Evolutionary conservation across 2,888 invertebrate species (phyloP), one percentile per base, ranked within the genome.

Genomic region (Helobdella robusta): DNA sequence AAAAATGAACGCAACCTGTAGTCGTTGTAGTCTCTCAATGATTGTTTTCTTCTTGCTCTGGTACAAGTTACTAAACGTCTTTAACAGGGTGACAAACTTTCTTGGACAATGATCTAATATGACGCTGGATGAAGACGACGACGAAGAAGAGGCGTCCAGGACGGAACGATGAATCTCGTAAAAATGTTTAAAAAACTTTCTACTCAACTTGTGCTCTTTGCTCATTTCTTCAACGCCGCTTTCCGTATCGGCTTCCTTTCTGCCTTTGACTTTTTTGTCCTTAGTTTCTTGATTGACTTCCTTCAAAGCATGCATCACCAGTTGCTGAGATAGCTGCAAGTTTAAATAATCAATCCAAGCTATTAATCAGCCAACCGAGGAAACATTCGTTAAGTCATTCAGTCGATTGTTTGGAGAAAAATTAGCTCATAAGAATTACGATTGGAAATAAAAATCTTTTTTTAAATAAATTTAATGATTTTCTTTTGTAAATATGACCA

Each of bases 41-140:
- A 88, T 83, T 2, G 83, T 79, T 2, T 79, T 74, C 72, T 85
- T 84, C 80, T 88, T 88, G 63, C 82, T 82, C n/a, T 77, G 81
- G 71, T 84, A 84, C 80, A 89, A 78, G 81, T 75, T 73, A 54
- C 76, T 73, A 73, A 81, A 84, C 18, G 81, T 81, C 69, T 81
- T 77, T 28, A 84, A 74, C 72, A 84, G 82, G 46, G 81, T 73
- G 80, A 84, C 58, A 84, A 81, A 81, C 71, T 82, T 75, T 66
- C 82, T 73, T 0, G 84, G 84, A 8, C 82, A 62, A 35, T 44
- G 48, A 35, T 62, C 62, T 28, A 50, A 48, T 11, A 62, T 11
- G 34, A 32, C 62, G 25, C 20, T 34, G 36, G 36, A 36, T 35
- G 23, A 20, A n/a, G 36, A 40, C 11, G n/a, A 40, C 44, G 11